Conservation (phyloP, 2,797 vertebrate genomes). For the Natrix natrix region DNA sequence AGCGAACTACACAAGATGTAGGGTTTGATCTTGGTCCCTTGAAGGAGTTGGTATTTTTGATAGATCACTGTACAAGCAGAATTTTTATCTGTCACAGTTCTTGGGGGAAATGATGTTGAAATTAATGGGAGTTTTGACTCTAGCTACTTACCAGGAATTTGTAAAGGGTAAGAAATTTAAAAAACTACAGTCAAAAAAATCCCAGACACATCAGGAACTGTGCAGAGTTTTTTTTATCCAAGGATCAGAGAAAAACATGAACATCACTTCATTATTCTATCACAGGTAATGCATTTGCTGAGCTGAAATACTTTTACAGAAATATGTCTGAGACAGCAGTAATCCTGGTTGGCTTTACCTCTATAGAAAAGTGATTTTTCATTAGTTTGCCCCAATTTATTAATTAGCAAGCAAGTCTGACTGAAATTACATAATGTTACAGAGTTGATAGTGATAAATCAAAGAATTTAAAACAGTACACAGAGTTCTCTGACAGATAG, state of each 20-base stretch:
- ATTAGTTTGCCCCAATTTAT: neutral
- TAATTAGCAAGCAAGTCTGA: neutral
- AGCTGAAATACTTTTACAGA: neutral
- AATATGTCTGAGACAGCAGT: neutral
- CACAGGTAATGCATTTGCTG: neutral
- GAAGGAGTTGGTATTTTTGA: neutral
- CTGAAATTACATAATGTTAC: neutral
- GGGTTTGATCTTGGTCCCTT: neutral
- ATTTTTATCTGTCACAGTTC: neutral
- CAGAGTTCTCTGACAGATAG: no score
- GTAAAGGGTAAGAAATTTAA: neutral
- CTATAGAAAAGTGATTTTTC: neutral
- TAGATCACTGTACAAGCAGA: neutral
- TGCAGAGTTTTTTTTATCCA: neutral
- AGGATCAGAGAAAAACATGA: neutral
- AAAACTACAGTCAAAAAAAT: neutral
- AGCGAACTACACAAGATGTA: neutral
- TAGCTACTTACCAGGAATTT: neutral
- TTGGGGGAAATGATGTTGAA: neutral
- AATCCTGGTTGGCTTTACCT: neutral
- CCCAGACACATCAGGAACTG: neutral
- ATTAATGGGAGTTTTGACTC: conserved; percentile 1
- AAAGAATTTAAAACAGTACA: neutral
- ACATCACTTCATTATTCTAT: neutral
- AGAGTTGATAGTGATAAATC: no score